Base-by-base conservation (phyloP, 2,888 invertebrate genomes). In the Dryobotodes eremita region DNA sequence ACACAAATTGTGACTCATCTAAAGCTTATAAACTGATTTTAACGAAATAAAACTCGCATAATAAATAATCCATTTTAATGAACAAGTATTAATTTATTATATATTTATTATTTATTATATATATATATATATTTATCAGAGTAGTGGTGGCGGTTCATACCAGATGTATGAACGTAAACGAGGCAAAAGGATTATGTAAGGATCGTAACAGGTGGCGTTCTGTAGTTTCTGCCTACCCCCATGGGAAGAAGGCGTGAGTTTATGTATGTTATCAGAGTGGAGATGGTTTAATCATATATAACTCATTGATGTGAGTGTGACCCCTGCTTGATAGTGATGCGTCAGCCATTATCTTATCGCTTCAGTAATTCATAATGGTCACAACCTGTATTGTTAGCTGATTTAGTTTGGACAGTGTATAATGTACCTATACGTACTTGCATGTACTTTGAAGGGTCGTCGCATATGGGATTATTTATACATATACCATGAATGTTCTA, bases 311-410 rank as follows among this genome's bases (percentile, higher is more conserved):
- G 62, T 80, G 75, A 76, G 42, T 46, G 10, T 46, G 46, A 46
- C 68, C 78, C 65, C 26, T n/a, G 71, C 31, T 61, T 68, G 76
- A 79, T 86, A 81, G 68, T 71, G 81, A 86, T 87, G 84, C 85
- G 85, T 80, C 84, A 82, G 75, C 64, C n/a, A 46, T 73, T 87
- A 88, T 90, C 87, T 90, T 89, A 90, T 91, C 89, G 84, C 77
- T 66, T 86, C 77, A 88, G 75, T 89, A 86, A 87, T 83, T 87
- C 86, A 87, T 83, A 88, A 88, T 86, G 79, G 80, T 71, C 66
- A 75, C 75, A 75, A 73, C 79, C 76, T 78, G 77, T 71, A 80
- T 70, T 79, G 72, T 76, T 71, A 36, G 42, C 42, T 77, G 75
- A 75, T 75, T 79, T 68, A 86, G 73, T 65, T 80, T 55, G 64